Conservation (phyloP, 1,140 invertebrate genomes). For the Potamilus streckersoni region DNA sequence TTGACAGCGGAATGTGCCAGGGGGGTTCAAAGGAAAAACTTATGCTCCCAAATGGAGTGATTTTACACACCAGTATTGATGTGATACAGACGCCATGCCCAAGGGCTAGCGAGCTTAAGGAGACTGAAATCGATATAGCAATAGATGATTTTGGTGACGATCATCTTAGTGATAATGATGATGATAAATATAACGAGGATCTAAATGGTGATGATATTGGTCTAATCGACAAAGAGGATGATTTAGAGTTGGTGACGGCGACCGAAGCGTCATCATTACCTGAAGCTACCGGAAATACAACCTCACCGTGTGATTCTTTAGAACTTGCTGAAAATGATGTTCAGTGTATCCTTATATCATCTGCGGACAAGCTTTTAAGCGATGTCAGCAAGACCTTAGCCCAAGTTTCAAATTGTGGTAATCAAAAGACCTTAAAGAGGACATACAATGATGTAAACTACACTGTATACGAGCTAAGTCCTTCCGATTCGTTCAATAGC, state of each 20-base stretch:
- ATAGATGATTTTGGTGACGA: too few species aligned
- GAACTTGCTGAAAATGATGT: conserved; percentile 22
- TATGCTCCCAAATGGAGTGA: too few species aligned
- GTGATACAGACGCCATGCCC: too few species aligned
- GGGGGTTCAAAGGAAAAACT: too few species aligned
- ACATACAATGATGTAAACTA: conserved; percentile 23
- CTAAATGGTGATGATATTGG: too few species aligned
- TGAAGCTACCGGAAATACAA: conserved; percentile 10
- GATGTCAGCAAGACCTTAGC: conserved; percentile 7
- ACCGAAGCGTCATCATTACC: conserved; percentile 4
- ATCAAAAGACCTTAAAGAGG: conserved; percentile 24
- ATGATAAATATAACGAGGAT: too few species aligned
- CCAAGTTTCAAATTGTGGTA: conserved; percentile 12
- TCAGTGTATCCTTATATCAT: conserved; percentile 13
- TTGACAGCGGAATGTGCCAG: too few species aligned
- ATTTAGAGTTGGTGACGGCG: neutral
- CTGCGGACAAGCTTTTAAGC: conserved; percentile 20
- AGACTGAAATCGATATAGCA: too few species aligned
- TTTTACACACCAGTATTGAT: too few species aligned
- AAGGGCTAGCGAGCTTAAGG: too few species aligned
- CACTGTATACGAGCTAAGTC: conserved; percentile 30
- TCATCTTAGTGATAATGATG: too few species aligned
- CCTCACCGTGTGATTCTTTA: conserved; percentile 7
- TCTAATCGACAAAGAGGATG: too few species aligned
- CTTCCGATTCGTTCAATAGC: conserved; percentile 24